phyloP scores from a whole-genome alignment of 2,888 invertebrate species.

The Parapristionchus giblindavisi region DNA sequence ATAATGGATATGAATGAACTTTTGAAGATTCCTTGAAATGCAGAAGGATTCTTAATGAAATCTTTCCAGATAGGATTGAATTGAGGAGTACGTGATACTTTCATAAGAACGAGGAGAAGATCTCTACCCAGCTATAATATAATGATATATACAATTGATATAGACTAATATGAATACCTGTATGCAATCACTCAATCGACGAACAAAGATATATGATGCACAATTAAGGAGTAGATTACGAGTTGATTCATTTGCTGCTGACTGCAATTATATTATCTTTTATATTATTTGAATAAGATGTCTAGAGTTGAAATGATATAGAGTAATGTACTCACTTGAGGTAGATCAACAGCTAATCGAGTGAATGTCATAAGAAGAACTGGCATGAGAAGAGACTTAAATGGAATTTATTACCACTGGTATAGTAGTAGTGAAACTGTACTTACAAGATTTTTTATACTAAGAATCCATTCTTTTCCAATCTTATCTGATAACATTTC shows the following conservation, averaged over 20 bases:
- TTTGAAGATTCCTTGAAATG: slow-evolving; percentile 23
- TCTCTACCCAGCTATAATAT: slow-evolving; percentile 52
- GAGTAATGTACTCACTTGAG: slow-evolving; percentile 3
- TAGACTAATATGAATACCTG: not conserved
- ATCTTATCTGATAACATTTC: slow-evolving; percentile 23
- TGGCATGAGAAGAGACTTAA: slow-evolving; percentile 22
- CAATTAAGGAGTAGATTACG: slow-evolving; percentile 13
- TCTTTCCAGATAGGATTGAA: slow-evolving; percentile 54
- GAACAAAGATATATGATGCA: slow-evolving; percentile 16
- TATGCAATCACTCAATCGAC: not conserved
- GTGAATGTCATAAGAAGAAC: slow-evolving; percentile 9
- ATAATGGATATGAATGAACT: not conserved
- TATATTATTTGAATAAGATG: not conserved
- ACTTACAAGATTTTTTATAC: slow-evolving; percentile 9
- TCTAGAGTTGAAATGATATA: too few relatives aligned
- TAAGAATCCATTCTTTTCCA: slow-evolving; percentile 28
- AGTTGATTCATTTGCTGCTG: not conserved
- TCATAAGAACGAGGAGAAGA: slow-evolving; percentile 52
- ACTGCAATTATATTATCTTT: not conserved
- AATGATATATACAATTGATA: not conserved
- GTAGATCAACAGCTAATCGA: slow-evolving; percentile 20
- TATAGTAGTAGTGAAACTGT: not conserved
- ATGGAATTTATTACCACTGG: not conserved
- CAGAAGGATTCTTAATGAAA: slow-evolving; percentile 40
- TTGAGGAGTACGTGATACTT: slow-evolving; percentile 49